Evolutionary conservation across 2,888 invertebrate species (phyloP), one percentile per base, ranked within the genome.

Genomic region (Endotricha flammealis): DNA sequence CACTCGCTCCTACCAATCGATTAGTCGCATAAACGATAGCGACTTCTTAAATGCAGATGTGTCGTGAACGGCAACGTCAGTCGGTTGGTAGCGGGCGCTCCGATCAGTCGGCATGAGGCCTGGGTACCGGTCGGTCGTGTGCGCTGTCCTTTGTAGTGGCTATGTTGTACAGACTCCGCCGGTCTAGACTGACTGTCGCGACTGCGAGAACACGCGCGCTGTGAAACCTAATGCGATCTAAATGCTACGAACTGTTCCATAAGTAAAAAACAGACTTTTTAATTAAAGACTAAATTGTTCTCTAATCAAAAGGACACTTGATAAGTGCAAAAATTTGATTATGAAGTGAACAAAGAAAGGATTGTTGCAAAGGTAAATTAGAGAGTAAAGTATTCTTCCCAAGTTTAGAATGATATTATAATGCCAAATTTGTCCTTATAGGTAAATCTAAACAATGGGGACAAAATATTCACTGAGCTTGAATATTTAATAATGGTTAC

Each of bases 21-120:
- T 86, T 86, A 86, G 86, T 86, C 86, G 85, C 85, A 85, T 85
- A 85, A 33, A 85, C 86, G 83, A 85, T 82, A 83, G 82, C 85
- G 81, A 76, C 82, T 85, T 85, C 83, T 86, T 86, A 86, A 85
- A 85, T 86, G 86, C 86, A 85, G 86, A 86, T 86, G 83, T 83
- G 85, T 83, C 79, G 81, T 81, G 78, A 70, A 64, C 70, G 70
- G 66, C 67, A 70, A 74, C 83, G 83, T 82, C 82, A 86, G 86
- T 86, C 73, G 81, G 81, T 65, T 59, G 70, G 64, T 72, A 76
- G 75, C 68, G 64, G 68, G 69, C 77, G 74, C 59, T 64, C 62
- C 61, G 69, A 67, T 64, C 63, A 57, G 55, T 61, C 63, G 75
- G 63, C 71, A 77, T 77, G 78, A 68, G 61, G 53, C 55, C 59